Evolutionary conservation across 1,140 invertebrate species (phyloP), one percentile per base, ranked within the genome.

Genomic region (Neodiprion lecontei): DNA sequence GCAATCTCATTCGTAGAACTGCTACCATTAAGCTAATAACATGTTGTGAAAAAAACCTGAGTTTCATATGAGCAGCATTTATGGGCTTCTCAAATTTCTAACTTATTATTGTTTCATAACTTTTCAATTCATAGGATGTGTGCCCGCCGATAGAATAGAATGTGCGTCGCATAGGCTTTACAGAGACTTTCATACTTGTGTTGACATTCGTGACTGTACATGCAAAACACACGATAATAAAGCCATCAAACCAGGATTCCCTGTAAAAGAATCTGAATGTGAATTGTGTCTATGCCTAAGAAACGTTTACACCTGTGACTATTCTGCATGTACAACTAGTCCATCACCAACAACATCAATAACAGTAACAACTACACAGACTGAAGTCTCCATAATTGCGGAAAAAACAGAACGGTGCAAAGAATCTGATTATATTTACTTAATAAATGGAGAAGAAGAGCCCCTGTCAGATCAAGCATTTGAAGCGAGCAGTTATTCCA

Each of bases 271-370:
- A 70, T 89, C 89, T 8, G 88, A 90, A 0, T 95, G 94, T 79
- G 89, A 91, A 80, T 89, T 90, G 17, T 96, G 95, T 78, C 94
- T 95, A 78, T 96, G 95, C 79, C 85, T 95, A 1, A 90, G 94
- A 78, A 95, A 96, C 84, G 89, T 89, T n/a, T 91, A 94, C 76
- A 86, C 91, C 70, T 94, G 93, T 82, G 91, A 91, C 82, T 86
- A 85, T 75, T 89, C 85, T 23, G 81, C 85, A 11, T 92, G 92
- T 75, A 61, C 67, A 3, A 79, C 72, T 50, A 84, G 75, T 40
- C 49, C 72, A 1, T 47, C 72, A 61, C 9, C 65, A 9, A 49
- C 71, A 40, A 66, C 70, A 70, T 69, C 68, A 8, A 72, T 65
- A 9, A 67, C 68, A 14, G 23, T 50, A 21, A 67, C 77, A 8